These are phyloP conservation scores for Pelosia muscerda DNA, from an alignment of 2,888 invertebrate species.

Conservation along the genomic window DNA sequence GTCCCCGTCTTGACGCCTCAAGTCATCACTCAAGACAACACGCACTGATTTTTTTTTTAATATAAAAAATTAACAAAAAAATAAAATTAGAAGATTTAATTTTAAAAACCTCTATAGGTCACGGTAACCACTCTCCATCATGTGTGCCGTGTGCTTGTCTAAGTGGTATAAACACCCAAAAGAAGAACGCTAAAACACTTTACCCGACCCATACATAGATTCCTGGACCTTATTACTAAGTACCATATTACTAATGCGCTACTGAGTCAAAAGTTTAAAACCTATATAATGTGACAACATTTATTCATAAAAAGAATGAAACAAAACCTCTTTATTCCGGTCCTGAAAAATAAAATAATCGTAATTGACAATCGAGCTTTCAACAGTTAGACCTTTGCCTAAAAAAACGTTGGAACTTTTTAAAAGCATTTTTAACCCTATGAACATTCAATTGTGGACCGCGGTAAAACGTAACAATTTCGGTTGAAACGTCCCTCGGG, in stretches of 20 bases:
- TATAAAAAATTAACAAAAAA: too few species aligned
- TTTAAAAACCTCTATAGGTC: too few species aligned
- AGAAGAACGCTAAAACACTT: background rate
- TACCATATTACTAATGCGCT: background rate
- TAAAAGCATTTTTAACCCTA: conserved; percentile 56
- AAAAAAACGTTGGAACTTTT: conserved; percentile 38
- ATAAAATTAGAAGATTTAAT: too few species aligned
- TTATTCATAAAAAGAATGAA: conserved; percentile 2
- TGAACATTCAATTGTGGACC: conserved; percentile 63
- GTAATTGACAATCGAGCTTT: conserved; percentile 21
- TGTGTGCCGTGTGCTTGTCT: too few species aligned
- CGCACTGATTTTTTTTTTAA: too few species aligned
- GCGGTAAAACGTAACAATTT: conserved; percentile 55
- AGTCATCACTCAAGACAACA: too few species aligned
- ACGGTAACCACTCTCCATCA: too few species aligned
- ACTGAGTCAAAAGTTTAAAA: background rate
- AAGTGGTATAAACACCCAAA: too few species aligned
- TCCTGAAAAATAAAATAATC: conserved; percentile 10
- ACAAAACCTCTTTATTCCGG: conserved; percentile 3
- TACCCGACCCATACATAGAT: background rate
- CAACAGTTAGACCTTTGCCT: conserved; percentile 20
- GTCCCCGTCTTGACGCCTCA: too few species aligned
- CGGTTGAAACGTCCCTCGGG: conserved; percentile 38
- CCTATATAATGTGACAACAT: background rate
- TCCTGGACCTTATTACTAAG: background rate